phyloP scores from a whole-genome alignment of 1,140 invertebrate species.

The Zaprionus kolodkinae region DNA sequence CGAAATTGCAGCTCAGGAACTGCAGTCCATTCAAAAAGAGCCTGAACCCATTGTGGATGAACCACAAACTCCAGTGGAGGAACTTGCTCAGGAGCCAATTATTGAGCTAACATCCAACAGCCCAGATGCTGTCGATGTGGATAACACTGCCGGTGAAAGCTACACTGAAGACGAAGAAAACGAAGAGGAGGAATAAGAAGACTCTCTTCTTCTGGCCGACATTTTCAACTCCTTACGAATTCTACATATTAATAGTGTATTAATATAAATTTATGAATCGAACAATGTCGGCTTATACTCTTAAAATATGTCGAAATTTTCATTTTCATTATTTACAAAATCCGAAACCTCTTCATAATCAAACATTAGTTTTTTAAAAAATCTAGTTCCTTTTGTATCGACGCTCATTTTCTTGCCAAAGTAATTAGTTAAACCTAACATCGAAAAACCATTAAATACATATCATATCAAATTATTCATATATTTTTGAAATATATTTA shows the following conservation, averaged over 20 bases:
- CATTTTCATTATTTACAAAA: conserved; percentile 14
- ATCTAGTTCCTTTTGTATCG: conserved; percentile 27
- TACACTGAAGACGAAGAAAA: conserved; percentile 49
- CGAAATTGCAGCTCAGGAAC: conserved; percentile 85
- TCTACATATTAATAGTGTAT: conserved; percentile 18
- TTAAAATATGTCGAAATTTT: conserved; percentile 19
- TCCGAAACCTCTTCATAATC: conserved; percentile 11
- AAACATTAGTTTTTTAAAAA: conserved; percentile 27
- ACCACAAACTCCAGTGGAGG: conserved; percentile 67
- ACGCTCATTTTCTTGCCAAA: conserved; percentile 13
- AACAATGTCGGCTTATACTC: conserved; percentile 6
- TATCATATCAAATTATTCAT: conserved; percentile 25
- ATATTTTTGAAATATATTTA: conserved; percentile 34
- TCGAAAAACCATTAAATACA: conserved; percentile 14
- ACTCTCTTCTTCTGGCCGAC: conserved; percentile 1
- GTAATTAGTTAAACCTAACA: conserved; percentile 23
- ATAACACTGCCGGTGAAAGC: conserved; percentile 52
- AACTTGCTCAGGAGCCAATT: conserved; percentile 62
- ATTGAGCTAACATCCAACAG: conserved; percentile 63
- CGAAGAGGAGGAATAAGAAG: conserved; percentile 61
- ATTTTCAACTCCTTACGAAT: conserved; percentile 12
- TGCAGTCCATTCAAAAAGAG: conserved; percentile 79
- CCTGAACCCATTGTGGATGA: conserved; percentile 76
- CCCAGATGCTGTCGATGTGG: conserved; percentile 40
- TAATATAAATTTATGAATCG: conserved; percentile 29